Base-by-base conservation (phyloP, 2,888 invertebrate genomes). In the Coelopa pilipes region DNA sequence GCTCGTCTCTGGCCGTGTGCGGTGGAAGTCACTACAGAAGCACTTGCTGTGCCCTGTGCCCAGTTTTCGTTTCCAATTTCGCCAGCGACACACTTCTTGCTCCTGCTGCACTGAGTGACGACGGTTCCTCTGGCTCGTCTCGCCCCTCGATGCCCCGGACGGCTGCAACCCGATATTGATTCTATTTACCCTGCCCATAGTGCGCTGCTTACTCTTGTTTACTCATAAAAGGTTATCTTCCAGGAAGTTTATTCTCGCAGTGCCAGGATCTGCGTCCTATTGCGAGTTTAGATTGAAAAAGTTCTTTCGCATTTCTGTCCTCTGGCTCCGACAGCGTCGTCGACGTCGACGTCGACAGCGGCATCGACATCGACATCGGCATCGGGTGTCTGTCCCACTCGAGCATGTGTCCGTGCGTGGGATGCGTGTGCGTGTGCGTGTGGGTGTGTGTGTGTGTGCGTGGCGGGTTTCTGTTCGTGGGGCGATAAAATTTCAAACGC, bases 211-310 rank as follows among this genome's bases (percentile, higher is more conserved):
- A 65, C 60, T 60, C 21, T 19, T 65, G 13, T 19, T 46, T 17
- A 65, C 60, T 60, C 21, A 60, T 34, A 60, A 21, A 34, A 49
- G 49, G 49, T 47, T 65, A 65, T 65, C 49, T 65, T 65, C 77
- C 75, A 73, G 78, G 76, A 73, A 45, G 78, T 78, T 80, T 76
- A 50, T 68, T 68, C n/a, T 53, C 17, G 17, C 24, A 15, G 50
- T 68, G 53, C 55, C n/a, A 82, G 80, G 81, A 83, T 82, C 82
- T 81, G 83, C 81, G 81, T 82, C 82, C 82, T 82, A 82, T 82
- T 82, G 81, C 80, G 81, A 82, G 81, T 82, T 83, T 82, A 81
- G 82, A 82, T 82, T 83, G 82, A 83, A 83, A 82, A 82, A 82
- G 81, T 82, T 82, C 83, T 79, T 81, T 81, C 12, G 17, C 15